These are phyloP conservation scores for Cephus spinipes DNA, from an alignment of 2,888 invertebrate genomes.

Conservation along the genomic window DNA sequence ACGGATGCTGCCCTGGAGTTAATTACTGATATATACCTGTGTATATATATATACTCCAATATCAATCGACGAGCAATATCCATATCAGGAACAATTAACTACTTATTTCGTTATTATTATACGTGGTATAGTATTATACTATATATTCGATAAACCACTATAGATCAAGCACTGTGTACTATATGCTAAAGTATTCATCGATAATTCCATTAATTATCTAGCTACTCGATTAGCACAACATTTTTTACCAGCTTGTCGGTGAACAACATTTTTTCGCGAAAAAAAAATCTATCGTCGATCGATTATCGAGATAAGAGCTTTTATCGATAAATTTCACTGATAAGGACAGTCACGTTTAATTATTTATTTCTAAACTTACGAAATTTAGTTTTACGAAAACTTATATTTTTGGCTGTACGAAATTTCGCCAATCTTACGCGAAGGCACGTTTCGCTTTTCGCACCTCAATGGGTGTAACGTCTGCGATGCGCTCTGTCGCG, in stretches of 20 bases:
- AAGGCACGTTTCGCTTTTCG: slow-evolving; percentile 28
- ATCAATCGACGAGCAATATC: background rate
- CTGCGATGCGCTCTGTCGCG: slow-evolving; percentile 2
- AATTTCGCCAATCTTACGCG: slow-evolving; percentile 39
- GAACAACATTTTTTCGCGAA: background rate
- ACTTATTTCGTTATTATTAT: background rate
- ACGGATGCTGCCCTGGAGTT: slow-evolving; percentile 24
- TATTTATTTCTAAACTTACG: background rate
- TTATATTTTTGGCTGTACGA: background rate
- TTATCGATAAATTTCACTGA: background rate
- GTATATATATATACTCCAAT: background rate
- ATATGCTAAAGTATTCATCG: background rate
- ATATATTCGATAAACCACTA: background rate
- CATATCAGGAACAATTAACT: background rate
- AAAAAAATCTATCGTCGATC: background rate
- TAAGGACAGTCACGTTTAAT: background rate
- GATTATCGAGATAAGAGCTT: background rate
- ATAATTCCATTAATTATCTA: background rate
- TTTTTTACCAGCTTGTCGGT: background rate
- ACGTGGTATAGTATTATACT: background rate
- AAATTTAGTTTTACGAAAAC: background rate
- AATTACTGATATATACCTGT: background rate
- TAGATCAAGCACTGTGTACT: background rate
- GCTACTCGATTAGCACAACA: background rate
- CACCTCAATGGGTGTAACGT: slow-evolving; percentile 7